Evolutionary conservation across 1,140 invertebrate genomes (phyloP).

Genomic region (Nasonia vitripennis): DNA sequence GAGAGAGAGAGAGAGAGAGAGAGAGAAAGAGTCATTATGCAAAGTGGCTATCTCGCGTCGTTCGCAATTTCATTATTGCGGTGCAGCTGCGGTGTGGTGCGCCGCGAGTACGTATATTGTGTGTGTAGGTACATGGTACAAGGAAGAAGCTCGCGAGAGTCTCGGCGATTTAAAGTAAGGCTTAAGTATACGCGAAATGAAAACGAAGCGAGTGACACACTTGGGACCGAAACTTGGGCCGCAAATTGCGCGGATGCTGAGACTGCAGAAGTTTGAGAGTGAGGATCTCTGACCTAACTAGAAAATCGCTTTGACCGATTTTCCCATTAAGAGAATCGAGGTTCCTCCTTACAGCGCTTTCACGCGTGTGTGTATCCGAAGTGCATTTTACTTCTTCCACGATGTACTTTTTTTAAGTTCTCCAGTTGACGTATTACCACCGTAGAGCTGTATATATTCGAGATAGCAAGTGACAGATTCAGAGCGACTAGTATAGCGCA

Average conservation of each 20-base stretch:
- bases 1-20: slow-evolving; percentile 7
- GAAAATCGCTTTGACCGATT: background rate
- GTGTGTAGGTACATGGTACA: background rate
- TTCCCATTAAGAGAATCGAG: background rate
- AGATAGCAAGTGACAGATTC: too few relatives aligned
- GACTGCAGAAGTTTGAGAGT: background rate
- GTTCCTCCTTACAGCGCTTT: background rate
- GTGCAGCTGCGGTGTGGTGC: background rate
- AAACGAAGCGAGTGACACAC: background rate
- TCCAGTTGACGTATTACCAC: background rate
- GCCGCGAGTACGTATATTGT: too few relatives aligned
- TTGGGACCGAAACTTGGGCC: background rate
- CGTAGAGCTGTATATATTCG: background rate
- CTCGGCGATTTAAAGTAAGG: background rate
- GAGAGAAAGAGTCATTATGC: slow-evolving; percentile 39
- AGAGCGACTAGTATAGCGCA: too few relatives aligned
- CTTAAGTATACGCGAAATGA: background rate
- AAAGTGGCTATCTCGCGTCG: slow-evolving; percentile 37
- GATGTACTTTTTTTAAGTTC: background rate
- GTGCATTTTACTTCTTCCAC: background rate
- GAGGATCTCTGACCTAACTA: background rate
- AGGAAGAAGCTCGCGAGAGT: background rate
- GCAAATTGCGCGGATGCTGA: background rate
- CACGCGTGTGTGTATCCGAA: background rate
- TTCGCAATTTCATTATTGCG: slow-evolving; percentile 13